Evolutionary conservation across 2,113 vertebrate species (phyloP).

Genomic region (Phalacrocorax carbo): DNA sequence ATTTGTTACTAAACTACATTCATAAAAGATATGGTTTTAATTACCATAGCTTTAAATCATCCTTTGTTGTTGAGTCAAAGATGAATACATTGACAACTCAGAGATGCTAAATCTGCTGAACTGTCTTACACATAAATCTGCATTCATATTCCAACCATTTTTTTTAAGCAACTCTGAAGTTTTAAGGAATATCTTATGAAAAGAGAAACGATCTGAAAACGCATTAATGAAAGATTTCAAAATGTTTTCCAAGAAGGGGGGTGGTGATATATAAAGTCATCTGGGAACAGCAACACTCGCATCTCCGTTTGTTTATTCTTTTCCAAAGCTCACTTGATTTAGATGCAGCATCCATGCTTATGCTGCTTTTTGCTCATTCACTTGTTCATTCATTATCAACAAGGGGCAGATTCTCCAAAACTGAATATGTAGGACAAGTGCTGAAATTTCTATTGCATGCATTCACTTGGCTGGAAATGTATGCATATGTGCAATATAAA

Average conservation of each 20-base stretch:
- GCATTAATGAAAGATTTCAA: neutral
- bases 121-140: neutral
- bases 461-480: conserved; percentile 39
- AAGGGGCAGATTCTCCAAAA: conserved; percentile 44
- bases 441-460: conserved; percentile 56
- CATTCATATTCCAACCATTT: neutral
- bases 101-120: neutral
- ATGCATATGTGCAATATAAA: conserved; percentile 48
- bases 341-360: conserved; percentile 17
- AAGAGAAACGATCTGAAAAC: neutral
- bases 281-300: neutral
- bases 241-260: neutral
- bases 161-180: neutral
- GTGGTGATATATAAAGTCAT: neutral
- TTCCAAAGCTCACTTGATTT: conserved; percentile 9
- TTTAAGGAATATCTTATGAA: neutral
- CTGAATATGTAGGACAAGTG: conserved; percentile 43
- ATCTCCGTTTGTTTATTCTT: conserved; percentile 6
- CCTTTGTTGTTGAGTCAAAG: neutral
- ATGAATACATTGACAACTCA: neutral
- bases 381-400: conserved; percentile 30
- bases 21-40: neutral
- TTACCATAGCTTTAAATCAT: neutral
- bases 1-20: neutral
- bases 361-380: conserved; percentile 6